phyloP scores from a whole-genome alignment of 2,888 invertebrate genomes.

The Odontocolon sp. region DNA sequence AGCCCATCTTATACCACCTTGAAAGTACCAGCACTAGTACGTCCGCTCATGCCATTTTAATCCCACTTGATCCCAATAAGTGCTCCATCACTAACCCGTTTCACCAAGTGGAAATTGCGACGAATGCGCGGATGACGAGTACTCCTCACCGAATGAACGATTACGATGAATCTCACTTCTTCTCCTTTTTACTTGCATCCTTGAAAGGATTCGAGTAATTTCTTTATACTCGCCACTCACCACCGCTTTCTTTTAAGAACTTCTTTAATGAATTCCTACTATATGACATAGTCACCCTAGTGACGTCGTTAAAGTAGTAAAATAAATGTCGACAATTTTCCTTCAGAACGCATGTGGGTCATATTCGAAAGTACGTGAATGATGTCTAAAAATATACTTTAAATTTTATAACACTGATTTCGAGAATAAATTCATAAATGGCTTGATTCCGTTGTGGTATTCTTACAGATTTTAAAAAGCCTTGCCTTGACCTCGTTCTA shows the following conservation, averaged over 20 bases:
- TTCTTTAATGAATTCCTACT: constrained; percentile 66
- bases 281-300: too few species aligned
- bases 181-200: neutral
- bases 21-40: neutral
- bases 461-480: too few species aligned
- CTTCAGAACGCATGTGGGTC: too few species aligned
- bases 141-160: constrained; percentile 38
- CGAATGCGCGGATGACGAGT: constrained; percentile 18
- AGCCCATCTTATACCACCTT: neutral
- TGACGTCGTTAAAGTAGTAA: too few species aligned
- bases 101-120: constrained; percentile 17
- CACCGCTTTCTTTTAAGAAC: constrained; percentile 42
- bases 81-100: constrained; percentile 36
- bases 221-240: constrained; percentile 2
- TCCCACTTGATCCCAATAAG: constrained; percentile 53
- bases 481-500: too few species aligned
- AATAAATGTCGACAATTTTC: too few species aligned
- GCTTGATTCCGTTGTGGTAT: too few species aligned
- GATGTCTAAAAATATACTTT: too few species aligned
- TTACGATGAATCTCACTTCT: constrained; percentile 4
- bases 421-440: too few species aligned
- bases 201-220: constrained; percentile 60
- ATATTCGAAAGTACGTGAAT: too few species aligned
- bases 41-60: constrained; percentile 21
- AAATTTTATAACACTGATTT: too few species aligned